Base-by-base conservation (phyloP, 2,797 vertebrate species). In the Pangasius krempfi region DNA sequence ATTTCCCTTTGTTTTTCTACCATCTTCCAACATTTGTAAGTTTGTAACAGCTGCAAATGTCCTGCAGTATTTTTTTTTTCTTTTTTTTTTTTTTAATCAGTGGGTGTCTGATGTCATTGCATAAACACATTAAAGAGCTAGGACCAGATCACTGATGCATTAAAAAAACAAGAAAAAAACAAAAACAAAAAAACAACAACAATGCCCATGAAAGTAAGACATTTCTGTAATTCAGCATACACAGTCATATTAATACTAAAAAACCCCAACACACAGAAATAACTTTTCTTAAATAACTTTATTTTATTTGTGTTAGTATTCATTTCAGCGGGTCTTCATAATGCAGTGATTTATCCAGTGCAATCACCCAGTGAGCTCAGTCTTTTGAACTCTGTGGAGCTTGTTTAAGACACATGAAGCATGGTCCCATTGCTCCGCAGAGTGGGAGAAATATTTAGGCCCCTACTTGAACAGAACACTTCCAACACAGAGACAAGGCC, bases 241-340 rank as follows among this genome's bases (percentile, higher is more conserved):
- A 78, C 73, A 52, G 13, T 37, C 7, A 44, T 52, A 64, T n/a
- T 37, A 47, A 47, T 18, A 50, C 7, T 66, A 30, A 52, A 18
- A 62, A 80, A 27, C 5, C 6, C 6, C 9, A 64, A 50, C 18
- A 62, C 56, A 64, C 4, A 33, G 12, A 54, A 60, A 22, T 30
- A 85, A 22, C 7, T 18, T 85, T 72, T 25, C 16, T 72, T 81
- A 86, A 81, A 89, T 73, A 86, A 60, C 22, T 89, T 86, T 88
- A 88, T 85, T 88, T 58, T 18, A 68, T 2, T 18, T 58, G 33
- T 68, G 33, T 40, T 25, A 70, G 73, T 30, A 5, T 14, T 16
- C 8, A 54, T 7, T 78, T 52, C 5, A 52, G 56, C 18, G 3
- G 50, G 37, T 84, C 14, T 10, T 44, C 18, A 56, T 50, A 1